Evolutionary conservation across 2,888 invertebrate species (phyloP).

Genomic region (Cyclophora punctaria): DNA sequence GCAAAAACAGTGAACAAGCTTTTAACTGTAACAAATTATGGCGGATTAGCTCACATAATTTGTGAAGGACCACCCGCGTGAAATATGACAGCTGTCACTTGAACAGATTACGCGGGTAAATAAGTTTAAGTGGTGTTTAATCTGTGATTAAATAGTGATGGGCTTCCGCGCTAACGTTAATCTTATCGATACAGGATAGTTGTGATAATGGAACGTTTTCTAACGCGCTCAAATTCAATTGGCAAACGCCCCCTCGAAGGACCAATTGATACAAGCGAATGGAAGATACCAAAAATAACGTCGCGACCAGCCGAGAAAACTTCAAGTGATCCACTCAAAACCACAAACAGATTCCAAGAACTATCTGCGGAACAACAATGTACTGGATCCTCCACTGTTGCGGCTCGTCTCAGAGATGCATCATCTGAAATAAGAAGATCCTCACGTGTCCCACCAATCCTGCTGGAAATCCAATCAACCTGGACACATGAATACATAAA

Average conservation of each 20-base stretch:
- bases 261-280: neutral
- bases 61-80: slow-evolving; percentile 51
- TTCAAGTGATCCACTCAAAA: neutral
- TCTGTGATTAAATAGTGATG: too few species aligned
- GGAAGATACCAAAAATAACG: slow-evolving; percentile 1
- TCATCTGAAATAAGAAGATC: neutral
- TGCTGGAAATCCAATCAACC: neutral
- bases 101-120: neutral
- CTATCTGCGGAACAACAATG: too few species aligned
- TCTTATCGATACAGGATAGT: too few species aligned
- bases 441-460: slow-evolving; percentile 3
- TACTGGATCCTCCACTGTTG: too few species aligned
- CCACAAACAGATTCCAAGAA: too few species aligned
- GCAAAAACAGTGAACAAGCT: slow-evolving; percentile 32
- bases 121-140: too few species aligned
- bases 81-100: slow-evolving; percentile 41
- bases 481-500: slow-evolving; percentile 9
- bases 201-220: too few species aligned
- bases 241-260: slow-evolving; percentile 4
- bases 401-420: too few species aligned
- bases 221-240: neutral
- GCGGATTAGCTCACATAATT: slow-evolving; percentile 47
- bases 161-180: too few species aligned
- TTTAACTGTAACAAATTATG: slow-evolving; percentile 37
- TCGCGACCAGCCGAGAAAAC: too few species aligned